Evolutionary conservation across 2,888 invertebrate species (phyloP), one percentile per base, ranked within the genome.

Genomic region (Arenicola marina): DNA sequence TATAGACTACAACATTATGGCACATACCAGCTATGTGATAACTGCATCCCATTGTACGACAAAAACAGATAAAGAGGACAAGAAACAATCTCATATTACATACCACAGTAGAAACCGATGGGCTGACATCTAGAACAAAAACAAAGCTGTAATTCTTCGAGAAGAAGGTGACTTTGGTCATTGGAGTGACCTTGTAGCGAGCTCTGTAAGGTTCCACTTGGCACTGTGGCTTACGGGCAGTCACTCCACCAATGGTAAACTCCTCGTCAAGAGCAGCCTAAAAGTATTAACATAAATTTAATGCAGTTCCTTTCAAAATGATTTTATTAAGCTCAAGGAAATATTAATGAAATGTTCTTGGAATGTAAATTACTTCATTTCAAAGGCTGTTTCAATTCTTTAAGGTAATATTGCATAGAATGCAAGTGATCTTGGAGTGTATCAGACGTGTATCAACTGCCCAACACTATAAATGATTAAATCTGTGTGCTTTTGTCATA

Each of bases 61-160:
- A 38, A 32, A 33, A n/a, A 60, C 24, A 43, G 46, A 29, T 46
- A 46, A 28, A 45, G 29, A 57, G 15, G 26, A 18, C 21, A 38
- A 31, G 33, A 51, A 43, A n/a, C 32, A 28, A 31, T 21, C 26
- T 33, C 31, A 32, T 48, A 46, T 44, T 34, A 73, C 87, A 85
- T 81, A 89, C 90, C 67, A 90, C 89, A 63, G 89, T 87, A 54
- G 90, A 88, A 62, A 89, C 86, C 1, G 91, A 91, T 11, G 91
- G 91, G 78, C 91, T 91, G 79, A 92, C 86, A 82, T 92, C 92
- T 63, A 92, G 84, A 72, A 91, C 89, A 78, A 90, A 90, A 53
- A 90, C 90, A 70, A 91, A 87, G 67, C 89, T 86, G 79, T 92
- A 91, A 65, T 87, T 86, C 70, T 88, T 87, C 26, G 91, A 88